Evolutionary conservation across 2,888 invertebrate genomes (phyloP), one percentile per base, ranked within the genome.

Genomic region (Caenorhabditis afra): DNA sequence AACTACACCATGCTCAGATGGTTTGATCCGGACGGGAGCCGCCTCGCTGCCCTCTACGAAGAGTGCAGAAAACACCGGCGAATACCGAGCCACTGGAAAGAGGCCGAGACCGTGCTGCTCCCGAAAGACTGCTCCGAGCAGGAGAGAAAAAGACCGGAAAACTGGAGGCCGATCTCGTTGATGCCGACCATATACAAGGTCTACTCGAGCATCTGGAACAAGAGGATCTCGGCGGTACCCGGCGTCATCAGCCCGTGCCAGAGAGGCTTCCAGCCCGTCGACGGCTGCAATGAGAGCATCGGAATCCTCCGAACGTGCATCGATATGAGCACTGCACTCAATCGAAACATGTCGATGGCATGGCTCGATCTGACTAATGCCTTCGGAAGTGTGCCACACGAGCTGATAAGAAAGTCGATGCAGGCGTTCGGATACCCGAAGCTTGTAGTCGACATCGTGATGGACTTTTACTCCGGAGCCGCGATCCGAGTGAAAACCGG

Each of bases 301-400:
- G 39, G 18, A 41, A 18, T 57, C 14, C 22, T 57, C 4, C 3
- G 57, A 11, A 20, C n/a, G 14, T 18, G 14, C 12, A 18, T 57
- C 7, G 57, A 57, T 29, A 16, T 16, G 8, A 41, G 39, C 3
- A 41, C 20, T 12, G 12, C 57, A 3, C 20, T 44, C 5, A 57
- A 57, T 14, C 12, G 41, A n/a, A 57, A 57, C 57, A 12, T 88
- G 7, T 85, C 84, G 14, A 82, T 91, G 0, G 89, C 90, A 4
- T 91, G 90, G 90, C 74, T 91, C 45, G 90, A 91, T 66, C 75
- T 91, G 3, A 75, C 89, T 8, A 91, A 91, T 44, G 91, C 91
- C 0, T 91, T 91, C 74, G 89, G 88, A 0, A 89, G 89, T 5
- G 80, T 91, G 3, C 90, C 90, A 14, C 91, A 91, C 73, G 10